Evolutionary conservation across 2,113 vertebrate species (phyloP).

Genomic region (Merops nubicus): DNA sequence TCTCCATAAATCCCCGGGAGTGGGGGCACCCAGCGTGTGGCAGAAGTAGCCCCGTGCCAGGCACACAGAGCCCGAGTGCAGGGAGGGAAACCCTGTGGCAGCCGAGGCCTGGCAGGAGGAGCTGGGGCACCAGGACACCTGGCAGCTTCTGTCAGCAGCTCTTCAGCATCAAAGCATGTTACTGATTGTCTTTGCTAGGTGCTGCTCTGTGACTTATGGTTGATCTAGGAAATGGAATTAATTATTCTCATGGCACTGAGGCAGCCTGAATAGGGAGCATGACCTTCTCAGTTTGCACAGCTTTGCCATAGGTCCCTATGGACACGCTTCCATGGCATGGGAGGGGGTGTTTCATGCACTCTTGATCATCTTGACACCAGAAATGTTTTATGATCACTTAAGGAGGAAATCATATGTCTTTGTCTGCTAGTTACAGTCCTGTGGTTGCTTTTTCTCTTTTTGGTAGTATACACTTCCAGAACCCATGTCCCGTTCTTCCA

Average conservation of each 20-base stretch:
- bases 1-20: background rate
- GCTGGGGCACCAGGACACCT: background rate
- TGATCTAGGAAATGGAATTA: background rate
- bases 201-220: background rate
- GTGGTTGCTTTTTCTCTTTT: background rate
- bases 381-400: background rate
- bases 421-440: background rate
- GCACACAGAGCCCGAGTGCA: fast-evolving
- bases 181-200: background rate
- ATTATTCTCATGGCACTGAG: background rate
- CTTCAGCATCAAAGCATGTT: background rate
- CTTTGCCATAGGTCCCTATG: background rate
- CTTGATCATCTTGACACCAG: background rate
- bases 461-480: background rate
- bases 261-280: background rate
- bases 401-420: background rate
- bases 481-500: fast-evolving
- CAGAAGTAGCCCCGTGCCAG: background rate
- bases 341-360: background rate
- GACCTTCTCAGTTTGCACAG: background rate
- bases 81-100: background rate
- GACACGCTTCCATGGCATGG: background rate
- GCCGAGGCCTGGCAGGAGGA: background rate
- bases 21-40: fast-evolving
- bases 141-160: background rate